Conservation (phyloP, 2,888 invertebrate species). For the Piscicola geometra region DNA sequence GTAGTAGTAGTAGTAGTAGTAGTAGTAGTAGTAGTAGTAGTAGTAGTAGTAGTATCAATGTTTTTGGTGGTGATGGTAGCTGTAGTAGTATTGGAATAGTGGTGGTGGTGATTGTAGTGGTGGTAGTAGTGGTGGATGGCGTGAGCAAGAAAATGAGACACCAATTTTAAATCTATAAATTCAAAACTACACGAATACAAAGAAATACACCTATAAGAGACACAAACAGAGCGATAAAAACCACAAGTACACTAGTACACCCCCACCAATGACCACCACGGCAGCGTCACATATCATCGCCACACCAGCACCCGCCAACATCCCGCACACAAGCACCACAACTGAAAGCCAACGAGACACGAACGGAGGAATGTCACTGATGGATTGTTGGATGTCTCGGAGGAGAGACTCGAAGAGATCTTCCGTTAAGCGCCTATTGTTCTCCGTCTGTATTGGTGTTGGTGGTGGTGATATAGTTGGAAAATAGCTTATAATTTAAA, state of each 20-base stretch:
- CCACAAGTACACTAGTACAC: constrained; percentile 6
- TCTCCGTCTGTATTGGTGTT: too few relatives aligned
- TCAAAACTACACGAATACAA: too few relatives aligned
- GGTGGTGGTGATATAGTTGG: too few relatives aligned
- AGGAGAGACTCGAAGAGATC: not conserved
- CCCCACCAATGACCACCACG: not conserved
- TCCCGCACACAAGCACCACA: constrained; percentile 4
- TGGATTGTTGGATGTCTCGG: not conserved
- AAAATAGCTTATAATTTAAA: too few relatives aligned
- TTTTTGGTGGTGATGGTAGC: not conserved
- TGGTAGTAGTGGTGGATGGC: constrained; percentile 2
- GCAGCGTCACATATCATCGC: not conserved
- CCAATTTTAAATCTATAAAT: not conserved
- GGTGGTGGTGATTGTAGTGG: not conserved
- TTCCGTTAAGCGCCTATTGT: not conserved
- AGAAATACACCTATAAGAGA: too few relatives aligned
- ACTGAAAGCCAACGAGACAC: not conserved
- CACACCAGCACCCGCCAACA: not conserved
- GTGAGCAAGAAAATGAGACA: not conserved
- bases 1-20: not conserved
- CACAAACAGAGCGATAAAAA: not conserved
- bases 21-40: not conserved
- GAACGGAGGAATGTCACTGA: not conserved
- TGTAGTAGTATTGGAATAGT: not conserved
- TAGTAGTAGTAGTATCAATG: too few relatives aligned